Evolutionary conservation across 2,113 vertebrate species (phyloP), one percentile per base, ranked within the genome.

Genomic region (Hippocampus guttulatus): DNA sequence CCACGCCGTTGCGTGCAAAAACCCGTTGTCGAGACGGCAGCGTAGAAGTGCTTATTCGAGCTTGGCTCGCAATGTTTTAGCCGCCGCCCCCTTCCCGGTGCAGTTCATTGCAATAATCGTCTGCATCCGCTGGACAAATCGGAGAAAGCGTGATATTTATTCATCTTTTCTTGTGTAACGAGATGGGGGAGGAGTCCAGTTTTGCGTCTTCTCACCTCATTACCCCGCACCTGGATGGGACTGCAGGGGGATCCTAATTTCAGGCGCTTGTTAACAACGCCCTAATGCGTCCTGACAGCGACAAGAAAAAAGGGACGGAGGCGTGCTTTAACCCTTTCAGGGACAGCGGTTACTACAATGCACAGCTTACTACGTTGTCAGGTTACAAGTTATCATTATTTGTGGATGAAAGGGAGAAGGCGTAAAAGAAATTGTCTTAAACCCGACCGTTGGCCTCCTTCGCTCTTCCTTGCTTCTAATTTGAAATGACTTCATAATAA

Each of bases 401-500:
- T 38, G 33, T 38, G 33, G 5, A 6, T 1, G 52, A 70, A 75
- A 77, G 67, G 70, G 77, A 30, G 49, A 25, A 40, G 51, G 68
- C 30, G 23, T 62, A 16, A 66, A 70, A 49, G 5, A 38, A 38
- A 58, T n/a, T 62, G 75, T 75, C 76, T 73, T 75, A 75, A 79
- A 70, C 62, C 54, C 73, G 51, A 76, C 72, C 47, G 71, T 67
- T 33, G 74, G 21, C 30, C 3, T 33, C 30, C 30, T 33, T 33
- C 30, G 30, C 30, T 5, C 30, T 33, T 33, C 30, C 30, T 33
- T 33, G 30, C 61, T 12, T 41, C 61, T 21, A 38, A 92, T 64
- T 43, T 92, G 91, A 92, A 92, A 90, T 54, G 75, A 84, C 82
- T 89, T 93, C 80, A 91, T 82, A 88, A 80, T 92, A 88, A 85